Evolutionary conservation across 2,888 invertebrate genomes (phyloP), one percentile per base, ranked within the genome.

Genomic region (Helleia helle): DNA sequence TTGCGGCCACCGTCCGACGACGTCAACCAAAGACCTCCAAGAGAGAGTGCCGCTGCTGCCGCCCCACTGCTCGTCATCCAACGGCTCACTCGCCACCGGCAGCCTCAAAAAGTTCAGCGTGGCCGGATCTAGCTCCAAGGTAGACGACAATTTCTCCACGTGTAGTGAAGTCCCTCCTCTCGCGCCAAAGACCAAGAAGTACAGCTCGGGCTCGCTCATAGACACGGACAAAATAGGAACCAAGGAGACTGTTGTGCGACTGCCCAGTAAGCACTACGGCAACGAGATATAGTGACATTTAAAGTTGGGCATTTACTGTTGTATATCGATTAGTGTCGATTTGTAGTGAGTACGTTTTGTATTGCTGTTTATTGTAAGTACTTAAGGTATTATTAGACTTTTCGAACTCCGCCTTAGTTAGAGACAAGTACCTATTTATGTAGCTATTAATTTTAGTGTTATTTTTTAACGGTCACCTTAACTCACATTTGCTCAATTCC

Each of bases 111-210:
- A 81, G 44, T 73, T 80, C 48, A 74, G 67, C 26, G 56, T 65
- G 1, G 74, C 72, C 0, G 65, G 79, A 6, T 72, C 76, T 2
- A 71, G 66, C 46, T 71, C 72, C 0, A 71, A 66, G 48, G 59
- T 67, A 0, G 83, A 83, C 27, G 83, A 83, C 43, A 71, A 64
- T 41, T 70, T 80, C 44, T 75, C 83, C 14, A 72, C 74, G 0
- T 74, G 83, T 54, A 75, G 85, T 46, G 80, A 86, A 54, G 73
- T 76, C 6, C 81, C 84, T 1, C 74, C 80, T 0, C 59, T 79
- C 6, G 76, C 65, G 1, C 83, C 81, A 2, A 76, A 79, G 47
- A 59, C 70, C 1, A 83, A 84, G 44, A 86, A 85, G 57, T 76
- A 71, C 36, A 84, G 84, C 47, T 74, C 81, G 1, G 80, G 74